These are phyloP conservation scores for Drosophila flavopinicola DNA, from an alignment of 2,888 invertebrate species.

Conservation along the genomic window DNA sequence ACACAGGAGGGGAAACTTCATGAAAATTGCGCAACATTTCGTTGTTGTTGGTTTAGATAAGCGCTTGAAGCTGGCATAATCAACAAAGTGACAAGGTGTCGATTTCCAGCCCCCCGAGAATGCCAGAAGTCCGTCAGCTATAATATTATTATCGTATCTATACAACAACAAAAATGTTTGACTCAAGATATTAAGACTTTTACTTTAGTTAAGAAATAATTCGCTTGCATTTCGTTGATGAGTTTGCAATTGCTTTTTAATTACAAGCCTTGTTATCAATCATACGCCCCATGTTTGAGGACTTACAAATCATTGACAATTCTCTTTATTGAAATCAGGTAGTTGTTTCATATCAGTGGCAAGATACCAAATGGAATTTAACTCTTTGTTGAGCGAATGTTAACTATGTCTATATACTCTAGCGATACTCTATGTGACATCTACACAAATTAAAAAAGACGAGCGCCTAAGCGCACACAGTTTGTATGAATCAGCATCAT, in stretches of 20 bases:
- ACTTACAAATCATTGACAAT: background rate
- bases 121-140: too few relatives aligned
- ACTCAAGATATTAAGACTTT: background rate
- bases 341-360: slow-evolving; percentile 7
- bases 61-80: slow-evolving; percentile 36
- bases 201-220: background rate
- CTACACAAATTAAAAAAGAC: too few relatives aligned
- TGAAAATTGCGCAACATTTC: slow-evolving; percentile 48
- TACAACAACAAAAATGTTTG: background rate
- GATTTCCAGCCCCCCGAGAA: too few relatives aligned
- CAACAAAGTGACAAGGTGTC: slow-evolving; percentile 15
- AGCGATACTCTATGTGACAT: background rate
- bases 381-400: background rate
- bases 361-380: background rate
- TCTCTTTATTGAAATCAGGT: background rate
- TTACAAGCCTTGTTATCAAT: slow-evolving; percentile 48
- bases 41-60: slow-evolving; percentile 51
- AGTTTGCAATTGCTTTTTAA: slow-evolving; percentile 61
- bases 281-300: background rate
- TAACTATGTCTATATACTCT: background rate
- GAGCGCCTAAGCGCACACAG: background rate
- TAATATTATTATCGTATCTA: background rate
- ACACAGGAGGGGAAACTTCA: slow-evolving; percentile 5
- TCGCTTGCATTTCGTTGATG: slow-evolving; percentile 21
- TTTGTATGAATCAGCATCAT: slow-evolving; percentile 1